Evolutionary conservation across 2,888 invertebrate genomes (phyloP), one percentile per base, ranked within the genome.

Genomic region (Zeuzera pyrina): DNA sequence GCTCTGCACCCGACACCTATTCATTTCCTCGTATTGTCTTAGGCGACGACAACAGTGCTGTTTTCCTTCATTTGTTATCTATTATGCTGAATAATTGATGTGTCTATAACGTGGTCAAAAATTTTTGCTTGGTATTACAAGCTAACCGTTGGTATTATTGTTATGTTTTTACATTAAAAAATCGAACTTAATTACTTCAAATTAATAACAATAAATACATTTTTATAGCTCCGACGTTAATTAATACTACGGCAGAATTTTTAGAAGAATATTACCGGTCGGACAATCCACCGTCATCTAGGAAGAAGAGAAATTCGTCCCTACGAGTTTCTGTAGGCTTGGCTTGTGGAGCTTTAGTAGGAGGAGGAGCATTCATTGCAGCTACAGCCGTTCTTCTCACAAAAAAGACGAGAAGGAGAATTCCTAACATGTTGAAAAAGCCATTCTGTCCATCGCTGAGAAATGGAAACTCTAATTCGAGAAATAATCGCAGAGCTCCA

Each of bases 371-470:
- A 68, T 43, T 88, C 81, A 48, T 88, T 62, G 77, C 88, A 21
- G 81, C 85, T 1, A 87, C 88, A 35, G 87, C 89, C 6, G 86
- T 90, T 0, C 68, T 92, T 2, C 85, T 91, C 11, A 89, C 90
- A 0, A 78, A 77, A 36, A 60, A 69, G 12, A 63, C 71, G 1
- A 54, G 81, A 13, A 56, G 77, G 3, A 54, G 79, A 13, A 76
- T 81, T 2, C 74, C 79, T 0, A 72, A 74, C 12, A 42, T 81
- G 50, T 44, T 81, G 3, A 86, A 67, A 74, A 87, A 72, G 49
- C 78, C 72, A 1, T 79, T 78, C 52, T 83, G 77, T 42, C 77
- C 74, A n/a, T 69, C 67, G 0, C 44, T 72, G 50, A 72, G 59
- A 44, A 69, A 49, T 36, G 67, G 41, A 40, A 77, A 44, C 48